Percentiles rank a stretch among this genome's conserved stretches.
These are phyloP conservation scores for Idaea straminata DNA, from an alignment of 2,888 invertebrate genomes.

Conservation along the genomic window DNA sequence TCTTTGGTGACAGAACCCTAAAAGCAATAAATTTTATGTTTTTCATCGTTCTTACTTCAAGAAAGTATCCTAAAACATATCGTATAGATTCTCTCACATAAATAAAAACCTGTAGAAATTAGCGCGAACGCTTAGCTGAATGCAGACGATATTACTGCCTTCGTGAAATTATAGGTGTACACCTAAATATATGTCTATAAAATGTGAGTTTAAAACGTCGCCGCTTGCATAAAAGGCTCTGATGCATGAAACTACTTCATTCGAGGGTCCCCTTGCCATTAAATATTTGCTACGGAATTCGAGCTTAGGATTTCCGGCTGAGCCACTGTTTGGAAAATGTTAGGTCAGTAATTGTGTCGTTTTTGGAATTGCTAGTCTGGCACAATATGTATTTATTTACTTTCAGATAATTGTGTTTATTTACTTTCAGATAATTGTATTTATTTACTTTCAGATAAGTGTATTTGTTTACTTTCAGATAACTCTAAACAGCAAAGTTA, in stretches of 20 bases:
- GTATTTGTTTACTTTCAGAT: too few relatives aligned
- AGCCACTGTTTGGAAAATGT: background rate
- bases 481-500: too few relatives aligned
- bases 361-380: background rate
- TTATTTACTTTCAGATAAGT: too few relatives aligned
- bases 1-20: too few relatives aligned
- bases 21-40: too few relatives aligned
- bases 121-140: conserved; percentile 22
- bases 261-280: conserved; percentile 31
- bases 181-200: conserved; percentile 15
- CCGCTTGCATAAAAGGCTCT: conserved; percentile 32
- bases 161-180: conserved; percentile 35
- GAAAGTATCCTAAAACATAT: too few relatives aligned
- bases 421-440: too few relatives aligned
- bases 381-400: too few relatives aligned
- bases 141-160: conserved; percentile 33
- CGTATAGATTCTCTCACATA: too few relatives aligned
- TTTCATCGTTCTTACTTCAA: too few relatives aligned
- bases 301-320: conserved; percentile 22
- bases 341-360: background rate
- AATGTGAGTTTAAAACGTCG: conserved; percentile 13
- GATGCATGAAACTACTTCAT: conserved; percentile 38
- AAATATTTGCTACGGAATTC: conserved; percentile 29
- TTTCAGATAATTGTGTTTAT: too few relatives aligned
- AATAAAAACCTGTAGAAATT: too few relatives aligned